These are phyloP conservation scores for Dasypus novemcinctus DNA, from an alignment of 2,113 vertebrate species.

Conservation along the genomic window DNA sequence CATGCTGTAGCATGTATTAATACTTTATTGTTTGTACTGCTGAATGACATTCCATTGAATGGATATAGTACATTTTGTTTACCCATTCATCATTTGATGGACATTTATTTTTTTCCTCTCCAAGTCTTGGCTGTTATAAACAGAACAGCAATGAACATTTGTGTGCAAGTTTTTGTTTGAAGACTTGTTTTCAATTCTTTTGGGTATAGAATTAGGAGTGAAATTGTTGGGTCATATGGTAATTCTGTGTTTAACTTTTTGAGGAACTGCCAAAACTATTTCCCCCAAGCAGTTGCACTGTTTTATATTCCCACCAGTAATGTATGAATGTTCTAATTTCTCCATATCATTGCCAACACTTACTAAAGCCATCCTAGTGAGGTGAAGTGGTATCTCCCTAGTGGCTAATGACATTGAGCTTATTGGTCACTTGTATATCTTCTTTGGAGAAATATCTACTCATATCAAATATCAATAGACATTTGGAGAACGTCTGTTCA, in stretches of 20 bases:
- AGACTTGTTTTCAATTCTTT: neutral
- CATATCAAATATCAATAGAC: no score
- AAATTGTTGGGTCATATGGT: neutral
- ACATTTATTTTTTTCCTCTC: neutral
- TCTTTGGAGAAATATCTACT: neutral
- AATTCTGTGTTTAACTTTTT: neutral
- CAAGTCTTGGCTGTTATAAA: neutral
- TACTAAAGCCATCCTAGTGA: accelerated
- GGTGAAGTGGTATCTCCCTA: accelerated
- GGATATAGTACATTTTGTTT: neutral
- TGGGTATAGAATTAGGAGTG: no score
- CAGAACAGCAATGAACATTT: accelerated
- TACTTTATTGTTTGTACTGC: neutral
- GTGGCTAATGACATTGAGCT: accelerated
- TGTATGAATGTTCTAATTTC: accelerated
- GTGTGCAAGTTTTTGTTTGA: neutral
- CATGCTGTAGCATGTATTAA: accelerated
- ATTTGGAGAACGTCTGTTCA: neutral
- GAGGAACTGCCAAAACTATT: neutral
- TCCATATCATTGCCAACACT: neutral
- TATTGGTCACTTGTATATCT: accelerated
- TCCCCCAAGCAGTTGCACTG: neutral
- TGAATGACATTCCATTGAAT: neutral
- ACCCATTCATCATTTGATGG: no score
- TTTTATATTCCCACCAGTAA: neutral